Base-by-base conservation (phyloP, 2,797 vertebrate species). In the Limosa lapponica region DNA sequence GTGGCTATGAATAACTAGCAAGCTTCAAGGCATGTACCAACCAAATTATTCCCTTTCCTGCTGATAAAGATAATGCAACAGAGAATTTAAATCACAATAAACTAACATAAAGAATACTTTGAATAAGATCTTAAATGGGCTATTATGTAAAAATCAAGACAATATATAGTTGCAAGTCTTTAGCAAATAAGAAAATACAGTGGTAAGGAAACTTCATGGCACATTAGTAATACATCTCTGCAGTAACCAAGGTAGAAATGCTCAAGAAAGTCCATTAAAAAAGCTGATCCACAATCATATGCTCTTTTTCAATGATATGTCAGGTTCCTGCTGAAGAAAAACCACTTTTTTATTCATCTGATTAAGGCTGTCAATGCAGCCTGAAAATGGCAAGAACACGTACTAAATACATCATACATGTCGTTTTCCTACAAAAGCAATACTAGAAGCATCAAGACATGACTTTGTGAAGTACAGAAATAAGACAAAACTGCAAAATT, bases 31-130 rank as follows among this genome's bases (percentile, higher is more conserved):
- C 44, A 46, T 34, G 22, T 58, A 48, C 20, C 13, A 74, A 39
- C 14, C 13, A 81, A 86, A 82, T 80, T 72, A 84, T 79, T 87
- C 34, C 15, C 81, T 3, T 27, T 80, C n/a, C 37, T 92, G 58
- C 58, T 82, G 44, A 49, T 73, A 93, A 94, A 94, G 48, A 69
- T 89, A 95, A 83, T 25, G 28, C 23, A 92, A 34, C 19, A 82
- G 54, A 52, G 70, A 89, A 70, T 51, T 71, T 73, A 84, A 82
- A 83, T 79, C 32, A 64, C 34, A 77, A 44, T 83, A 62, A 67
- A 70, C 58, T 28, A 72, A 37, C 43, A 32, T 59, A 46, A 4
- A 74, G 10, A 81, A 74, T 88, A 82, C 74, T 90, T 87, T 84
- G 39, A 92, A 88, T 77, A 87, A 48, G 81, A 70, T 80, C 43